phyloP scores from a whole-genome alignment of 1,140 invertebrate genomes.

The Hycleus phaleratus region DNA sequence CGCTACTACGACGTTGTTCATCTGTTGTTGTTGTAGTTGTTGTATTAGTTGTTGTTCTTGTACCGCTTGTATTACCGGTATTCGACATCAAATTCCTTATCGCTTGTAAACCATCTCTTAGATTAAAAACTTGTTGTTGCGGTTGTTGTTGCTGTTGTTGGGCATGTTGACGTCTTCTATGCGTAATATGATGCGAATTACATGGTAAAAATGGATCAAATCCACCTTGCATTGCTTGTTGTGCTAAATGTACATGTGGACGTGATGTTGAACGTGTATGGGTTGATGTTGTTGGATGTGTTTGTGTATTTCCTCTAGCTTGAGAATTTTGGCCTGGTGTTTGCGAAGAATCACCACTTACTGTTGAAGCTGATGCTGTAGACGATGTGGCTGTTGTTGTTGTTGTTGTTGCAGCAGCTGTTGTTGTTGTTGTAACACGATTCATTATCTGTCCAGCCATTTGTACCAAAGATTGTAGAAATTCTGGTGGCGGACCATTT shows the following conservation, averaged over 20 bases:
- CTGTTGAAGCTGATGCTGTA: constrained; percentile 8
- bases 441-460: constrained; percentile 39
- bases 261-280: constrained; percentile 56
- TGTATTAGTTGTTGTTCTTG: constrained; percentile 10
- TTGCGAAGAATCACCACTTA: constrained; percentile 19
- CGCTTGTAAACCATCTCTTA: neutral
- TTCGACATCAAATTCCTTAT: neutral
- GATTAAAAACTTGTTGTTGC: neutral
- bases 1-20: neutral
- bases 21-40: neutral
- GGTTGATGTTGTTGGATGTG: constrained; percentile 58
- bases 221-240: constrained; percentile 40
- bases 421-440: constrained; percentile 4
- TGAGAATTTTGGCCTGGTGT: constrained; percentile 45
- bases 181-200: constrained; percentile 52
- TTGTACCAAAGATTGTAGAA: constrained; percentile 51
- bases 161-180: constrained; percentile 4
- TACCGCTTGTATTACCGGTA: neutral
- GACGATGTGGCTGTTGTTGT: constrained; percentile 16
- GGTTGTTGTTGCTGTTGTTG: neutral
- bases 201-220: constrained; percentile 66
- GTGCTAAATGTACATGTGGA: constrained; percentile 52
- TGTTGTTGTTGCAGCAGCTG: constrained; percentile 18
- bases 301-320: constrained; percentile 53
- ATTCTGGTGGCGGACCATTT: constrained; percentile 42